Percentiles rank a stretch among this genome's conserved stretches.
phyloP scores from a whole-genome alignment of 2,113 vertebrate species.

The Phocoena sinus region DNA sequence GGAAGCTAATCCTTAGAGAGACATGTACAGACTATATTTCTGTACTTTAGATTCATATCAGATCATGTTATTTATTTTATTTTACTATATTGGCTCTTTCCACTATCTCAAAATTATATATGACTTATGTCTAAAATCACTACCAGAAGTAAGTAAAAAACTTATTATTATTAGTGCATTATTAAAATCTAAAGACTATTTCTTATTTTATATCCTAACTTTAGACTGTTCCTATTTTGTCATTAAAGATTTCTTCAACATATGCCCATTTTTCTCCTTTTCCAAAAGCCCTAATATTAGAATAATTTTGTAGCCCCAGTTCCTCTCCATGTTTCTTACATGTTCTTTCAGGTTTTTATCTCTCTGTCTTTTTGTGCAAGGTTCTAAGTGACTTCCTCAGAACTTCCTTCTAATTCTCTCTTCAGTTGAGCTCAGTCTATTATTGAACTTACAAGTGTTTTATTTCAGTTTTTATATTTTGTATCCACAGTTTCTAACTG shows the following conservation, averaged over 20 bases:
- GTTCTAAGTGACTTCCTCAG: neutral
- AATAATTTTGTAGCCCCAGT: neutral
- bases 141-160: neutral
- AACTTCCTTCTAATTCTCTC: neutral
- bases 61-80: neutral
- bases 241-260: neutral
- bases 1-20: neutral
- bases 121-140: neutral
- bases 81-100: neutral
- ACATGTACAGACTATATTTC: neutral
- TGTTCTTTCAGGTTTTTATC: neutral
- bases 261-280: neutral
- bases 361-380: neutral
- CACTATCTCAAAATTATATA: neutral
- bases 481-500: neutral
- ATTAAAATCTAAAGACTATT: neutral
- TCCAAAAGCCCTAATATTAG: neutral
- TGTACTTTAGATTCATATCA: neutral
- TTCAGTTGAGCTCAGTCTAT: neutral
- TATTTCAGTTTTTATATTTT: neutral
- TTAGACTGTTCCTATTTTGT: neutral
- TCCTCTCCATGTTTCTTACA: neutral
- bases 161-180: neutral
- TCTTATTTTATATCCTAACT: neutral
- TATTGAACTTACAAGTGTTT: neutral